Evolutionary conservation across 2,888 invertebrate species (phyloP), one percentile per base, ranked within the genome.

Genomic region (Caenorhabditis sp.): DNA sequence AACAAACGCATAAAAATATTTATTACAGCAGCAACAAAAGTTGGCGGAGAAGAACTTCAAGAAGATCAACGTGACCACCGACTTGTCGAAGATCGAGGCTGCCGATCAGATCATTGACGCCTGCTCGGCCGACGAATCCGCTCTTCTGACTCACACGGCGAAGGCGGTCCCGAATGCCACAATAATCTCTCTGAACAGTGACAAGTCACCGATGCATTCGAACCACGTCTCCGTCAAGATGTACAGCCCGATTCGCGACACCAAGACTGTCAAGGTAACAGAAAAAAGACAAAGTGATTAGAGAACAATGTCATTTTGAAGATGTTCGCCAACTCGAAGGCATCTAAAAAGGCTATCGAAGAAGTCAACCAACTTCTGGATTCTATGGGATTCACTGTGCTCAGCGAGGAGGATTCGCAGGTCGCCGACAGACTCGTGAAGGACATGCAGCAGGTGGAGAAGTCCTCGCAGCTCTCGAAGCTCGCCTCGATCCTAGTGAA

Each of bases 51-150:
- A 61, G 27, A 77, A 72, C 56, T 71, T 71, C 61, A 71, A 65
- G 22, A 71, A 72, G 43, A 71, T 77, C 15, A 59, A 66, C 20
- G 58, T 77, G 43, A 65, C 65, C 20, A 72, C 66, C 5, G 77
- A 77, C 45, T 30, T 77, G 11, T 71, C 71, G 11, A 71, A 72
- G 24, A 71, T 77, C 37, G 71, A 66, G 26, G 61, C 43, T 20
- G 77, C 66, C 17, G 71, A 77, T 50, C 71, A 77, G 43, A 77
- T 77, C 48, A 72, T 77, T 35, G 77, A 77, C 39, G 77, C 77
- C 0, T 66, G 55, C 45, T 65, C 50, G 32, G 66, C 61, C 8
- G 77, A 77, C 43, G 77, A 77, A 32, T 53, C 61, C 4, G 66
- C 65, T 27, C 65, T 77, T 8, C 50, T 77, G 22, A 45, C 43